Conservation (phyloP, 2,797 vertebrate genomes). For the Phoeniculus purpureus region DNA sequence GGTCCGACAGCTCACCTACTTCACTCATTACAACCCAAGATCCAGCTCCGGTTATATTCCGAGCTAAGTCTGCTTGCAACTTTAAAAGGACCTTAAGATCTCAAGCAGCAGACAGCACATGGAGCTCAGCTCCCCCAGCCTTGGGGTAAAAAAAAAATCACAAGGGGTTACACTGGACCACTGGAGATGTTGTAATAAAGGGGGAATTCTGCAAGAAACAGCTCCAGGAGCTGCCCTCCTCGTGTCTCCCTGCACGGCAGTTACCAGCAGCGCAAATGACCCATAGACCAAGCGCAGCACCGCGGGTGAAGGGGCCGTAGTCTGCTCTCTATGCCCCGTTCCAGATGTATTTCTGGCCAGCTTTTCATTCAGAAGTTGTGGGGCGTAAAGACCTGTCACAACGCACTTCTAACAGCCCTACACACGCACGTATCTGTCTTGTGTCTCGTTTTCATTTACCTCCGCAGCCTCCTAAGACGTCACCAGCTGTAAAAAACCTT, state of each 20-base stretch:
- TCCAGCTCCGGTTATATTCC: background rate
- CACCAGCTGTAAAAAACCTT: background rate
- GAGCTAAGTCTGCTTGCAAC: background rate
- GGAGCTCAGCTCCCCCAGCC: constrained; percentile 11
- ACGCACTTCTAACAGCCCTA: constrained; percentile 35
- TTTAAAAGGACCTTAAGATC: background rate
- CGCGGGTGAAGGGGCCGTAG: background rate
- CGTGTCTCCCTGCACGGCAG: background rate
- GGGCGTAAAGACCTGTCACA: constrained; percentile 13
- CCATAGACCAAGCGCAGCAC: background rate
- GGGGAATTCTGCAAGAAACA: background rate
- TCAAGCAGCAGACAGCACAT: constrained; percentile 40
- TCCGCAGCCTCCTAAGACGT: constrained; percentile 32
- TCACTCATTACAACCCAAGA: background rate
- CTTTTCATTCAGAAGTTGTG: constrained; percentile 50
- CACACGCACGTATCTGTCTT: background rate
- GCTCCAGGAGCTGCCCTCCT: background rate
- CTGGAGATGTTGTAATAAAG: constrained; percentile 11
- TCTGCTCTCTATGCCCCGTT: background rate
- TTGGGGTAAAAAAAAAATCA: background rate
- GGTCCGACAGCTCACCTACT: background rate
- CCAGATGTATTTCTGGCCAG: constrained; percentile 57
- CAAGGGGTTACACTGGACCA: background rate
- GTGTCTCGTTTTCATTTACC: constrained; percentile 58
- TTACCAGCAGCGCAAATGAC: constrained; percentile 40